These are phyloP conservation scores for Phylloscopus trochilus DNA, from an alignment of 2,113 vertebrate species.

Conservation along the genomic window DNA sequence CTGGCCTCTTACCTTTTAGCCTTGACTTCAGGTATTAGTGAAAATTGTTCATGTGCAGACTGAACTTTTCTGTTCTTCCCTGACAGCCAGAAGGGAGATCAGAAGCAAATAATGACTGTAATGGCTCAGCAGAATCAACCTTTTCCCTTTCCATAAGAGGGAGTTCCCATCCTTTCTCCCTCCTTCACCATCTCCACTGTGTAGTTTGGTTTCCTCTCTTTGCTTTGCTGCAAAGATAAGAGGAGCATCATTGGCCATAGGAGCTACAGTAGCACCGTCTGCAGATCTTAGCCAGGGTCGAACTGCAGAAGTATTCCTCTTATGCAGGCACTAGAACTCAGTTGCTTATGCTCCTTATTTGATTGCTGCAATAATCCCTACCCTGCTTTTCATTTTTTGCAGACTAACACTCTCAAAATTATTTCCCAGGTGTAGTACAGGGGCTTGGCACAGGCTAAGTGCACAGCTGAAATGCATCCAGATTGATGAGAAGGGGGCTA, in stretches of 20 bases:
- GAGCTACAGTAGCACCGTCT: not conserved
- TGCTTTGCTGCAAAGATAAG: not conserved
- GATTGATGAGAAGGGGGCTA: not conserved
- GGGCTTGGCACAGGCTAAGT: not conserved
- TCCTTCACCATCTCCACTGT: not conserved
- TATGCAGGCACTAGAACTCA: not conserved
- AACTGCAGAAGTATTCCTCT: not conserved
- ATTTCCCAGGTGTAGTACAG: not conserved
- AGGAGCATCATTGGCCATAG: not conserved
- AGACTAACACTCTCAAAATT: not conserved
- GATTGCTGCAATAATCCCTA: not conserved
- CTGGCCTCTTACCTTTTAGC: not conserved
- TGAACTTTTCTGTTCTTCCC: not conserved
- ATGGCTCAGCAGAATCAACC: not conserved
- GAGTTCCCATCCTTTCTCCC: not conserved
- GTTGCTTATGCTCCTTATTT: not conserved
- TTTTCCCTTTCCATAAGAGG: not conserved
- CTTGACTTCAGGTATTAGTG: not conserved
- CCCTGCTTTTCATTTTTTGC: not conserved
- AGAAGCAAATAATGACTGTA: not conserved
- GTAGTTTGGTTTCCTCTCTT: not conserved
- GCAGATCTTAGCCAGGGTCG: not conserved
- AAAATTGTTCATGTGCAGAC: accelerated
- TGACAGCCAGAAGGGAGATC: not conserved
- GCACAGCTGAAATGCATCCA: not conserved